These are phyloP conservation scores for Podocnemis expansa DNA, from an alignment of 2,113 vertebrate species.

Conservation along the genomic window DNA sequence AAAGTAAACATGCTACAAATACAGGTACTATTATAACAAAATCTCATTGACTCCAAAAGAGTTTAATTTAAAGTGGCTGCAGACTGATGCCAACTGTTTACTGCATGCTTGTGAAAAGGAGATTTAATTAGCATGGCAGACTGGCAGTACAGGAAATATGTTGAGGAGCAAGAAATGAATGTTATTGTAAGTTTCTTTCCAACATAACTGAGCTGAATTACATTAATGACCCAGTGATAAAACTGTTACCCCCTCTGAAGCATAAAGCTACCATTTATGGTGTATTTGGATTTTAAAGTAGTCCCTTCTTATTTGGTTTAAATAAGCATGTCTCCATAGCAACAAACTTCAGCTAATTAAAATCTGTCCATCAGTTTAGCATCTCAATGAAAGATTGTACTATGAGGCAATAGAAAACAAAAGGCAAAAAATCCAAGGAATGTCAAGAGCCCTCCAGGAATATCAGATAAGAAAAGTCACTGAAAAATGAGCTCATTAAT, in stretches of 20 bases:
- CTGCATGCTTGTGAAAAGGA: slow-evolving; percentile 33
- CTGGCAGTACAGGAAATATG: slow-evolving; percentile 9
- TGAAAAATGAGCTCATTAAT: slow-evolving; percentile 62
- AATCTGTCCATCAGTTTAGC: slow-evolving; percentile 45
- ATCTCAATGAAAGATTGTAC: slow-evolving; percentile 63
- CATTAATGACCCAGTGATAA: not conserved
- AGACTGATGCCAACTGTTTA: slow-evolving; percentile 22
- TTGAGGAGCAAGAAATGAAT: not conserved
- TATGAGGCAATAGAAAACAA: slow-evolving; percentile 50
- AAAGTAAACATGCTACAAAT: slow-evolving; percentile 26
- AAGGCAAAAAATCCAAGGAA: slow-evolving; percentile 53
- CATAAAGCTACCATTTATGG: slow-evolving; percentile 39
- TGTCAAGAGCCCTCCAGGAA: slow-evolving; percentile 49
- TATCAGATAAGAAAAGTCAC: slow-evolving; percentile 60
- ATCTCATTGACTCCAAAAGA: slow-evolving; percentile 43
- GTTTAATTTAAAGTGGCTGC: slow-evolving; percentile 52
- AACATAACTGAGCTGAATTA: slow-evolving; percentile 13
- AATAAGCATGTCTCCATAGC: slow-evolving; percentile 47
- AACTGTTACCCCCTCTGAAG: slow-evolving; percentile 1
- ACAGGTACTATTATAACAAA: not conserved
- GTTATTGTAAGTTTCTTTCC: slow-evolving; percentile 26
- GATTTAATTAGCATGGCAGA: slow-evolving; percentile 36
- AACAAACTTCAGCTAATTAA: slow-evolving; percentile 67
- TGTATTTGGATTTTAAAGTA: slow-evolving; percentile 34
- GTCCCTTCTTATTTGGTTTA: slow-evolving; percentile 43